These are phyloP conservation scores for Lepilemur septentrionalis DNA, from an alignment of 2,797 vertebrate genomes.

Conservation along the genomic window DNA sequence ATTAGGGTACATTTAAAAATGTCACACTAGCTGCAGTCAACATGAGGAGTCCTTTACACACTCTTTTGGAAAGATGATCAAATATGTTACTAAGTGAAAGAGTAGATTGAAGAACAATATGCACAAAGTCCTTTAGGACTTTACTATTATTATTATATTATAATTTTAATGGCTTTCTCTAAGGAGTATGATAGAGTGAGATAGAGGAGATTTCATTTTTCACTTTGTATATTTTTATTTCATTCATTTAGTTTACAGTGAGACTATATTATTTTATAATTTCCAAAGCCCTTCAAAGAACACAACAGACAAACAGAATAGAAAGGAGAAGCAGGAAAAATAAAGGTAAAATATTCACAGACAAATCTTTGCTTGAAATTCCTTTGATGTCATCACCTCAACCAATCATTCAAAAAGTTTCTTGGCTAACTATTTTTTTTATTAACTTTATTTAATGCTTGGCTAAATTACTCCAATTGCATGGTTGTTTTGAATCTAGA, in stretches of 20 bases:
- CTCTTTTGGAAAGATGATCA: conserved; percentile 3
- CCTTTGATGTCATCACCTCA: conserved; percentile 26
- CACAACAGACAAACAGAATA: background rate
- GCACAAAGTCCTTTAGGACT: background rate
- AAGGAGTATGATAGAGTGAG: background rate
- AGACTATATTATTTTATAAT: background rate
- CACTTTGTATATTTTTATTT: background rate
- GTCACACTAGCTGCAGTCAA: background rate
- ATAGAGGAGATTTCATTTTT: background rate
- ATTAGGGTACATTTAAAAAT: background rate
- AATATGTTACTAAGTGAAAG: background rate
- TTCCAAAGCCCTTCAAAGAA: background rate
- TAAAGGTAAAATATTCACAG: background rate
- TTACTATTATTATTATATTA: background rate
- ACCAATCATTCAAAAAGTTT: background rate
- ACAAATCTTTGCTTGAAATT: background rate
- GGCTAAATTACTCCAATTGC: conserved; percentile 7
- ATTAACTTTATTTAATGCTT: conserved; percentile 24
- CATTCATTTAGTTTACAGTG: background rate
- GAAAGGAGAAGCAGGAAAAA: background rate
- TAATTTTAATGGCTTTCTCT: background rate
- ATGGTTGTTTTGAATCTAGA: conserved; percentile 2
- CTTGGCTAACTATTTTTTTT: conserved; percentile 3
- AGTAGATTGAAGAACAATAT: background rate
- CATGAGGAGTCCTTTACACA: background rate